A percentile compares a stretch with the other conserved stretches of the same genome.
Evolutionary conservation across 2,888 invertebrate genomes (phyloP).

Genomic region (Malacosoma neustria): DNA sequence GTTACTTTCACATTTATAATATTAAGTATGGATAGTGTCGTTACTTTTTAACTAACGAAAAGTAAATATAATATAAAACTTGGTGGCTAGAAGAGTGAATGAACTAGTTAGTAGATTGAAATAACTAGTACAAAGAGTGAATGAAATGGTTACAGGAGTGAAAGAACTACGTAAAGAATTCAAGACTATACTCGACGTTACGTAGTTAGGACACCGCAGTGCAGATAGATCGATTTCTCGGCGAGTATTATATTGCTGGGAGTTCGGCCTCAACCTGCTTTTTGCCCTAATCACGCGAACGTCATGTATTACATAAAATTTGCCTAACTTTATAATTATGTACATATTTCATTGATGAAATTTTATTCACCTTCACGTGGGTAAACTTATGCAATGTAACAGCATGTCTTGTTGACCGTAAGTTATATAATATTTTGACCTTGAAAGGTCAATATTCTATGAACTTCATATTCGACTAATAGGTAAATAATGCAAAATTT

Average conservation of each 20-base stretch:
- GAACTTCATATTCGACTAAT: no score
- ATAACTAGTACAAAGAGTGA: no score
- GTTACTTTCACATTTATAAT: no score
- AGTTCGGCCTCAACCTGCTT: constrained; percentile 8
- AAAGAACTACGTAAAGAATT: no score
- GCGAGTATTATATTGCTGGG: constrained; percentile 17
- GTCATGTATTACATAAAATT: constrained; percentile 9
- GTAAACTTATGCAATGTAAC: neutral
- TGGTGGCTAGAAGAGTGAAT: no score
- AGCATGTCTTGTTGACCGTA: neutral
- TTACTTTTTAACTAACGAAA: no score
- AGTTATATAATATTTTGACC: neutral
- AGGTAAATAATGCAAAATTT: no score
- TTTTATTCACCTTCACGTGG: neutral
- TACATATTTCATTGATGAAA: constrained; percentile 4
- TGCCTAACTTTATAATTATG: constrained; percentile 3
- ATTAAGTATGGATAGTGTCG: no score
- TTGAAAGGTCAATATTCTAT: neutral
- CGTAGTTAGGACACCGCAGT: constrained; percentile 10
- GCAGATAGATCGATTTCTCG: constrained; percentile 23
- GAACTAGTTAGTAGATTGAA: no score
- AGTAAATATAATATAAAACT: no score
- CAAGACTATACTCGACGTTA: no score
- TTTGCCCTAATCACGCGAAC: constrained; percentile 10
- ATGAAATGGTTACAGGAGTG: no score